Percentiles rank a stretch among this genome's conserved stretches.
Conservation (phyloP, 2,888 invertebrate species). For the Tetragnatha montana region DNA sequence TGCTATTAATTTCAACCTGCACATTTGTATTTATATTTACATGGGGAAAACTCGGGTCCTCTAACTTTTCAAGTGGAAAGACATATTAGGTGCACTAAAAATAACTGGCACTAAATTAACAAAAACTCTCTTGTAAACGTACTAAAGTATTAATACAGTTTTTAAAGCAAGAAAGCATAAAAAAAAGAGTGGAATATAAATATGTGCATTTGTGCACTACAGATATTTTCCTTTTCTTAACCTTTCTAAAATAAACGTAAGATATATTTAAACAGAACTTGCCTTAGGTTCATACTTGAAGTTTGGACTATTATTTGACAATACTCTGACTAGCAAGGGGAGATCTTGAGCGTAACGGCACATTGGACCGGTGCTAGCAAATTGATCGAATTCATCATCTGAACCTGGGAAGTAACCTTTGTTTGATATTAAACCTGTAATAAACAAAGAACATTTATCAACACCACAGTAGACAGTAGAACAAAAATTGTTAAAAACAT, state of each 20-base stretch:
- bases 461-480: too few species aligned
- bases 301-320: slow-evolving; percentile 57
- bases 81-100: too few species aligned
- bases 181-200: too few species aligned
- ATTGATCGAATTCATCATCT: slow-evolving; percentile 47
- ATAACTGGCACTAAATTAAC: too few species aligned
- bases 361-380: slow-evolving; percentile 81
- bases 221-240: background rate
- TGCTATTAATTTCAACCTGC: too few species aligned
- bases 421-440: slow-evolving; percentile 54
- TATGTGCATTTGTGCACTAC: background rate
- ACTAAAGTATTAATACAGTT: too few species aligned
- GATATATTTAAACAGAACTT: background rate
- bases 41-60: too few species aligned
- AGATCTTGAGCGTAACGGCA: slow-evolving; percentile 90
- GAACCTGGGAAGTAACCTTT: slow-evolving; percentile 16
- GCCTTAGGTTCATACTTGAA: slow-evolving; percentile 43
- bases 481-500: too few species aligned
- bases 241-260: background rate
- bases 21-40: too few species aligned
- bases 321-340: slow-evolving; percentile 84
- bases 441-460: background rate
- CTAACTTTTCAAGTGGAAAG: too few species aligned
- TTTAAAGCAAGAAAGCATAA: too few species aligned
- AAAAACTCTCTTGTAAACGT: too few species aligned